These are phyloP conservation scores for Hybos culiciformis DNA, from an alignment of 2,888 invertebrate species.

Conservation along the genomic window DNA sequence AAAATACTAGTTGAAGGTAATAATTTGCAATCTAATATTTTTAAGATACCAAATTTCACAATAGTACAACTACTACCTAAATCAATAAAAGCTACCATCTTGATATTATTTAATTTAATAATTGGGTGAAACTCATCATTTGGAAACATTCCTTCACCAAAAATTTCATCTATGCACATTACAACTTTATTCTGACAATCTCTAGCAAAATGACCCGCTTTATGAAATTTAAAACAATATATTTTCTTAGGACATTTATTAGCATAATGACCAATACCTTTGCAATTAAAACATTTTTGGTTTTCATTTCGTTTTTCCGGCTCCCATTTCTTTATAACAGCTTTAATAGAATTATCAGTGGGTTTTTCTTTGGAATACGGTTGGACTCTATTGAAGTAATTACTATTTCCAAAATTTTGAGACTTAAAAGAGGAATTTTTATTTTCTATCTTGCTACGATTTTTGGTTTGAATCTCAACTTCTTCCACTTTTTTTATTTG, in stretches of 20 bases:
- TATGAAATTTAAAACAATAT: not conserved
- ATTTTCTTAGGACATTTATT: not conserved
- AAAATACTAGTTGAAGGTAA: not conserved
- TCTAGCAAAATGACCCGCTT: not conserved
- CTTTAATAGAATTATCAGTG: no score
- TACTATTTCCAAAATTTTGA: no score
- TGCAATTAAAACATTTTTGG: not conserved
- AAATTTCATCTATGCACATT: no score
- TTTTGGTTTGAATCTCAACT: not conserved
- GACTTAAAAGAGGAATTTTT: not conserved
- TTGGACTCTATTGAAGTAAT: no score
- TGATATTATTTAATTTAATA: not conserved
- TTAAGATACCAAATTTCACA: not conserved
- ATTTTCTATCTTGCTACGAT: not conserved
- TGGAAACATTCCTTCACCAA: not conserved
- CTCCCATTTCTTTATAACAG: no score
- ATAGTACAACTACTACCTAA: not conserved
- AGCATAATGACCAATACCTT: not conserved
- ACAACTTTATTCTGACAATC: not conserved
- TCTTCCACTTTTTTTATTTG: conserved; percentile 2
- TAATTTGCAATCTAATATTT: not conserved
- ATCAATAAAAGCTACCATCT: not conserved
- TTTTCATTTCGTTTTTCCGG: no score
- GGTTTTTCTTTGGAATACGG: no score
- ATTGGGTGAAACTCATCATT: not conserved